Conservation (phyloP, 2,113 vertebrate genomes). For the Nycticryphes semicollaris region DNA sequence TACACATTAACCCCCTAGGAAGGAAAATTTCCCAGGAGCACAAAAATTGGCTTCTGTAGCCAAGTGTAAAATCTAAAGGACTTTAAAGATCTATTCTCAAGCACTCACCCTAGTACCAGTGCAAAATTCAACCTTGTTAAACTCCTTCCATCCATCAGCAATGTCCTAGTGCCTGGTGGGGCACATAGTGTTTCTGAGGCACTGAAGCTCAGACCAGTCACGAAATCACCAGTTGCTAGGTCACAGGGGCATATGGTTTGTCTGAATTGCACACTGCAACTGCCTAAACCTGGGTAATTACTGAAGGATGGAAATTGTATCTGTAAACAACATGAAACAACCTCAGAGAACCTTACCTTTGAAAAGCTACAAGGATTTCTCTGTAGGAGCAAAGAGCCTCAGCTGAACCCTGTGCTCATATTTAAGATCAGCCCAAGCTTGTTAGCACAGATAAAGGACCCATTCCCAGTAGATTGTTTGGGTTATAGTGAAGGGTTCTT, state of each 20-base stretch:
- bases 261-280: not conserved
- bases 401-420: not conserved
- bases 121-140: not conserved
- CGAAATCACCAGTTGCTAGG: not conserved
- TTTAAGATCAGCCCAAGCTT: not conserved
- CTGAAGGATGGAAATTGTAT: not conserved
- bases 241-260: not conserved
- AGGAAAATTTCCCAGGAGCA: not conserved
- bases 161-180: not conserved
- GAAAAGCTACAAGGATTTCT: rapidly evolving
- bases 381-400: not conserved
- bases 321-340: not conserved
- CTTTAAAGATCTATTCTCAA: not conserved
- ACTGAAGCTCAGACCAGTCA: not conserved
- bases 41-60: not conserved
- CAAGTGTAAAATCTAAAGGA: not conserved
- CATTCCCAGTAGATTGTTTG: not conserved
- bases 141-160: not conserved
- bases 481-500: not conserved
- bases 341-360: not conserved
- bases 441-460: not conserved
- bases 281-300: not conserved
- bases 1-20: not conserved
- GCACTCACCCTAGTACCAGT: not conserved
- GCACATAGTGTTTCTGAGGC: not conserved